Conservation (phyloP, 2,888 invertebrate genomes). For the Charanyca ferruginea region DNA sequence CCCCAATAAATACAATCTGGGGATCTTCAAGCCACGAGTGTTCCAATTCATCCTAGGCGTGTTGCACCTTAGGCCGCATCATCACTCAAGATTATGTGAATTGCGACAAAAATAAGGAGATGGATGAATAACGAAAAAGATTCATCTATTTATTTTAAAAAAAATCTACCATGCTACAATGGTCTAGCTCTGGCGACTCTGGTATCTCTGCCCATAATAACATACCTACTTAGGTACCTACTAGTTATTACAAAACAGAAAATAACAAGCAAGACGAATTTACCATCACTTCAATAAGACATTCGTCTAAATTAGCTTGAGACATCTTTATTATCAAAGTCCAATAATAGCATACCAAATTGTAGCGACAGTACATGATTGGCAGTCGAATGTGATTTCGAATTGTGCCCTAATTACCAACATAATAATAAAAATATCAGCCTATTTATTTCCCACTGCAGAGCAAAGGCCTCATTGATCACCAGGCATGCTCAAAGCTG, state of each 20-base stretch:
- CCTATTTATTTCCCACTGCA: too few species aligned
- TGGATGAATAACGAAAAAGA: too few species aligned
- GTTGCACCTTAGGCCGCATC: too few species aligned
- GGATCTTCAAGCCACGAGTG: too few species aligned
- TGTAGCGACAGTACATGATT: conserved; percentile 33
- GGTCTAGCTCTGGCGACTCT: background rate
- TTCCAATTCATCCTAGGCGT: too few species aligned
- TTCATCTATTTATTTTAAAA: too few species aligned
- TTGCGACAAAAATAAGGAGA: too few species aligned
- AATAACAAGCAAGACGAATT: conserved; percentile 46
- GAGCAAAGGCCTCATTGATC: too few species aligned
- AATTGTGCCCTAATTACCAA: background rate
- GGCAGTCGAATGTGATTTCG: conserved; percentile 3
- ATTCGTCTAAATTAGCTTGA: conserved; percentile 77
- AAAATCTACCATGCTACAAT: background rate
- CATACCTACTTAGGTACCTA: conserved; percentile 17
- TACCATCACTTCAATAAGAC: conserved; percentile 51
- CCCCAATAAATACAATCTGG: too few species aligned
- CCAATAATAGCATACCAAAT: conserved; percentile 11
- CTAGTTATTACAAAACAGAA: conserved; percentile 39
- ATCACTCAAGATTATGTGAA: too few species aligned
- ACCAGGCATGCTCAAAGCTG: too few species aligned
- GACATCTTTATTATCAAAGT: conserved; percentile 71
- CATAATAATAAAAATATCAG: too few species aligned
- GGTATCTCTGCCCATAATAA: background rate